phyloP scores from a whole-genome alignment of 2,113 vertebrate genomes.

The Nycticryphes semicollaris region DNA sequence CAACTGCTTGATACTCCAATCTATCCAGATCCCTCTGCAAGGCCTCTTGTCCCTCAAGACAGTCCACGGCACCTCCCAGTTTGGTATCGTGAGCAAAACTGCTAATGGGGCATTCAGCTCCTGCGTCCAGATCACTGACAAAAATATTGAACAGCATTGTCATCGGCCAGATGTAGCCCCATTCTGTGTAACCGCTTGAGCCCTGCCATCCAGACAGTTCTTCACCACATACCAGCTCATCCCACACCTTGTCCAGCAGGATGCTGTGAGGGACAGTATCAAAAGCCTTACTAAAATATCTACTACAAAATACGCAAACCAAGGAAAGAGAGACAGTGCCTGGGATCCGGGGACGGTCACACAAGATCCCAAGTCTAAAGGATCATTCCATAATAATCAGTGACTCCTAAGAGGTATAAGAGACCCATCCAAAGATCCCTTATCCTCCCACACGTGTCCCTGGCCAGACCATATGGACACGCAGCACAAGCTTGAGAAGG shows the following conservation, averaged over 20 bases:
- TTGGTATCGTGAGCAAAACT: not conserved
- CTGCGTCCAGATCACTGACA: not conserved
- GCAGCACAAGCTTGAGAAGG: not conserved
- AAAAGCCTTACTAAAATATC: not conserved
- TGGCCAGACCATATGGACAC: not conserved
- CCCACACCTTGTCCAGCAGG: not conserved
- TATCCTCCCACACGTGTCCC: not conserved
- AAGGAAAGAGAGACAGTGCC: not conserved
- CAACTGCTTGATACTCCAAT: fast-evolving
- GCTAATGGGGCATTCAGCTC: not conserved
- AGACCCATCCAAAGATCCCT: not conserved
- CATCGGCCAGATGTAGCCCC: not conserved
- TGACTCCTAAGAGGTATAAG: not conserved
- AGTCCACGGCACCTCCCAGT: not conserved
- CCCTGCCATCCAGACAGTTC: not conserved
- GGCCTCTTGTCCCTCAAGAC: not conserved
- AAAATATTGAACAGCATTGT: not conserved
- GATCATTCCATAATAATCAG: not conserved
- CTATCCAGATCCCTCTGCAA: not conserved
- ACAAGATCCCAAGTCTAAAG: not conserved
- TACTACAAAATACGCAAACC: not conserved
- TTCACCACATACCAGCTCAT: fast-evolving
- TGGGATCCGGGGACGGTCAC: not conserved
- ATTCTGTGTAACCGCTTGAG: not conserved
- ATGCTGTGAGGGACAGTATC: not conserved